These are phyloP conservation scores for Eulemur rufifrons DNA, from an alignment of 2,113 vertebrate species.

Conservation along the genomic window DNA sequence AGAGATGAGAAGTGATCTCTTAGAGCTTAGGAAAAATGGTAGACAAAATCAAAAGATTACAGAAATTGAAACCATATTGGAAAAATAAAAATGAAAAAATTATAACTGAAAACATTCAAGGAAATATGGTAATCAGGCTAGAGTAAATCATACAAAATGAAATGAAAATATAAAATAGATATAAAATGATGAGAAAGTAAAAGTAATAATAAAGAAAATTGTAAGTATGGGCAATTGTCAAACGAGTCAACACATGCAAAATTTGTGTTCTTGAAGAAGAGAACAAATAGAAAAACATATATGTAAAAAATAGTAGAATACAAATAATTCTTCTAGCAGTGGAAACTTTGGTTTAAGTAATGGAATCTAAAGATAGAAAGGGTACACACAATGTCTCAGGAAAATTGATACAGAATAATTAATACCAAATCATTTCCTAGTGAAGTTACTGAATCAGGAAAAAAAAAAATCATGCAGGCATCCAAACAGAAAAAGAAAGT, in stretches of 20 bases:
- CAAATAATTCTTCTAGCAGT: background rate
- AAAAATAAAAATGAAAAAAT: conserved; percentile 28
- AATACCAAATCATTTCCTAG: background rate
- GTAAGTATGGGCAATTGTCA: background rate
- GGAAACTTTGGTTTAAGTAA: background rate
- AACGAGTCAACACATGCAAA: background rate
- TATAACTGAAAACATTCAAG: background rate
- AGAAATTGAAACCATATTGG: background rate
- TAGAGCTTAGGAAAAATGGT: background rate
- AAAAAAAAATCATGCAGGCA: background rate
- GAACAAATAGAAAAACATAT: background rate
- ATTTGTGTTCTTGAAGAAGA: background rate
- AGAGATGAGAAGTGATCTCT: background rate
- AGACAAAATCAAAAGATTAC: conserved; percentile 3
- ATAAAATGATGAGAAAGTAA: background rate
- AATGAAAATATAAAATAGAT: background rate
- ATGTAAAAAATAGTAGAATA: background rate
- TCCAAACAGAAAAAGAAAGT: conserved; percentile 1
- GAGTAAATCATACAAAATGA: conserved; percentile 2
- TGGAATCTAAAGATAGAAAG: background rate
- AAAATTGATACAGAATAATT: background rate
- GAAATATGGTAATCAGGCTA: background rate
- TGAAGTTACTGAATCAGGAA: background rate
- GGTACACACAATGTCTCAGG: background rate
- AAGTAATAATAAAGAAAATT: background rate